A percentile compares a stretch with the other conserved stretches of the same genome.
phyloP scores from a whole-genome alignment of 2,113 vertebrate species.

The Maccullochella peelii region DNA sequence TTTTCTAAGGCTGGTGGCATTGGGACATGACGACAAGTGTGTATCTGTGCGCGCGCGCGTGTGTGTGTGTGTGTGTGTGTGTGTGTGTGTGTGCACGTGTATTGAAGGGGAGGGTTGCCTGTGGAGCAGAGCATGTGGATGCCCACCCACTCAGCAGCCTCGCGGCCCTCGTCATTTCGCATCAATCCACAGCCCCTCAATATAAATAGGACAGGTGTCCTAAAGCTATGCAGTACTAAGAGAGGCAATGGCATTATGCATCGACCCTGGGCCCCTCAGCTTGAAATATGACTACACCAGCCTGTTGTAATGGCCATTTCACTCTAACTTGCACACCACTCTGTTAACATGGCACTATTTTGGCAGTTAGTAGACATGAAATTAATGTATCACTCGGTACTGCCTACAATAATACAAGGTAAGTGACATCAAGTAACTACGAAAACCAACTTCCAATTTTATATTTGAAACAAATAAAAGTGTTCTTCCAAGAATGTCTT shows the following conservation, averaged over 20 bases:
- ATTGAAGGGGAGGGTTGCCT: slow-evolving; percentile 70
- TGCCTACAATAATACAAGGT: neutral
- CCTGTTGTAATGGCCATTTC: slow-evolving; percentile 53
- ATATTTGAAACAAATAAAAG: neutral
- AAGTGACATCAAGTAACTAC: slow-evolving; percentile 7
- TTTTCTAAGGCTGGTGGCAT: slow-evolving; percentile 79
- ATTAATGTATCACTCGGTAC: slow-evolving; percentile 1
- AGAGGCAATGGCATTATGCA: slow-evolving; percentile 77
- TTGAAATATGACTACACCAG: slow-evolving; percentile 64
- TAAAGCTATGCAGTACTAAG: slow-evolving; percentile 76
- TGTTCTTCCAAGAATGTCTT: neutral
- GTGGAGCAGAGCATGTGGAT: slow-evolving; percentile 83
- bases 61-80: slow-evolving; percentile 47
- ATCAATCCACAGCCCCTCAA: slow-evolving; percentile 85
- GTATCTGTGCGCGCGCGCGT: slow-evolving; percentile 63
- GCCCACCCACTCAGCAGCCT: slow-evolving; percentile 82
- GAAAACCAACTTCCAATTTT: neutral
- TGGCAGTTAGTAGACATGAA: slow-evolving; percentile 4
- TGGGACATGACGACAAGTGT: slow-evolving; percentile 77
- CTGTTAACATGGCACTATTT: slow-evolving; percentile 28
- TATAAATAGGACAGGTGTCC: slow-evolving; percentile 85
- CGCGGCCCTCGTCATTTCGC: slow-evolving; percentile 84
- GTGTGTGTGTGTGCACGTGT: slow-evolving; percentile 57
- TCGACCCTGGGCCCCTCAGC: slow-evolving; percentile 69
- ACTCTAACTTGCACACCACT: slow-evolving; percentile 29